Percentiles rank a stretch among this genome's conserved stretches.
These are phyloP conservation scores for Setophaga coronata DNA, from an alignment of 2,113 vertebrate genomes.

Conservation along the genomic window DNA sequence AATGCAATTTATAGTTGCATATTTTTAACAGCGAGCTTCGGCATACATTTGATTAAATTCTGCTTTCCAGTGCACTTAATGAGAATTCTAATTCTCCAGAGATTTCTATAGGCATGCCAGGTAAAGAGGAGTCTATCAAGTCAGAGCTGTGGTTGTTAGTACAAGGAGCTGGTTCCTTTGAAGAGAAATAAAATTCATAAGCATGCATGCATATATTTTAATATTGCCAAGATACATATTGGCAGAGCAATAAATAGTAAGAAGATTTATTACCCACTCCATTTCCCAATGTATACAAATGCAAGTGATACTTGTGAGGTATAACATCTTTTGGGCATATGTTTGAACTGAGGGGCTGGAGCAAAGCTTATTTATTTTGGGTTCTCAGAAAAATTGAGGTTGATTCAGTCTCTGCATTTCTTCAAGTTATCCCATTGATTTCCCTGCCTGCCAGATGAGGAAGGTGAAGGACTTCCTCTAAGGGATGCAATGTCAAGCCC, in stretches of 20 bases:
- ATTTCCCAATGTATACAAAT: constrained; percentile 28
- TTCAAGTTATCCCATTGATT: not conserved
- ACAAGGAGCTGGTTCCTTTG: constrained; percentile 49
- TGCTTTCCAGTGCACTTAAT: constrained; percentile 66
- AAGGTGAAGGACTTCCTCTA: not conserved
- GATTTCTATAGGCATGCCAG: constrained; percentile 52
- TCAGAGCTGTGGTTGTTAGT: constrained; percentile 41
- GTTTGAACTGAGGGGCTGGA: not conserved
- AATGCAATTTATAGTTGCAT: constrained; percentile 68
- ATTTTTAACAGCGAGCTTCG: constrained; percentile 50
- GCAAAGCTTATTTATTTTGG: not conserved
- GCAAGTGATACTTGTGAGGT: constrained; percentile 3
- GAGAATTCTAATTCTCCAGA: constrained; percentile 68
- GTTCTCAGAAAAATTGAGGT: not conserved
- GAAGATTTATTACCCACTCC: constrained; percentile 52
- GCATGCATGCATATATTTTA: constrained; percentile 58
- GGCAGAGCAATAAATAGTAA: constrained; percentile 58
- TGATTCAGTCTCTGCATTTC: not conserved
- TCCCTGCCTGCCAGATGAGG: not conserved
- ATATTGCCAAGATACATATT: constrained; percentile 58
- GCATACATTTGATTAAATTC: constrained; percentile 68
- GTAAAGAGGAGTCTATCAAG: constrained; percentile 64
- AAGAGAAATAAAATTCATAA: constrained; percentile 70
- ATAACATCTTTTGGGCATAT: not conserved
- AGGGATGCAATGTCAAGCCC: not conserved